Conservation (phyloP, 1,140 invertebrate species). For the Drosophila gunungcola region DNA sequence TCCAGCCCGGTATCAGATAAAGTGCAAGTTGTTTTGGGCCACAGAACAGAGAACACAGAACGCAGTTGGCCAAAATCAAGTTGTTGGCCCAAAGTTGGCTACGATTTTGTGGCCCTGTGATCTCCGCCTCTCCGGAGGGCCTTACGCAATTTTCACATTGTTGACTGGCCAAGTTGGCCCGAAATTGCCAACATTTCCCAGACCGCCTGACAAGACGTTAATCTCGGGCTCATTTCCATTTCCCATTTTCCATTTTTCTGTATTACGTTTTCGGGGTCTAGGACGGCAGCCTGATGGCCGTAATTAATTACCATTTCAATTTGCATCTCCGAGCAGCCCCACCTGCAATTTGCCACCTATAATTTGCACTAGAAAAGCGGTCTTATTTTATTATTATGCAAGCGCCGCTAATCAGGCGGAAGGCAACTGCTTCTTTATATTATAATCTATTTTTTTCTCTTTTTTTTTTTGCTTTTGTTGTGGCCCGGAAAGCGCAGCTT, state of each 20-base stretch:
- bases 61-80: slow-evolving; percentile 33
- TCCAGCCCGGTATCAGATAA: slow-evolving; percentile 19
- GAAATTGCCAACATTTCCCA: slow-evolving; percentile 69
- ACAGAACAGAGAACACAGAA: slow-evolving; percentile 4
- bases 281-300: slow-evolving; percentile 75
- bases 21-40: slow-evolving; percentile 24
- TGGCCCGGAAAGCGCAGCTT: slow-evolving; percentile 45
- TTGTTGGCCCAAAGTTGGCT: slow-evolving; percentile 18
- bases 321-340: slow-evolving; percentile 65
- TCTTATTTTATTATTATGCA: slow-evolving; percentile 56
- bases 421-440: slow-evolving; percentile 19
- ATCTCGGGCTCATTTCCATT: slow-evolving; percentile 39
- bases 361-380: slow-evolving; percentile 48
- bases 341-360: slow-evolving; percentile 70
- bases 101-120: slow-evolving; percentile 8
- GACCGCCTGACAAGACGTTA: slow-evolving; percentile 36
- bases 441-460: not conserved
- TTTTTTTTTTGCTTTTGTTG: slow-evolving; percentile 6
- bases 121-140: not conserved
- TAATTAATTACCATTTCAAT: slow-evolving; percentile 83
- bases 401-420: slow-evolving; percentile 53
- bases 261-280: slow-evolving; percentile 69
- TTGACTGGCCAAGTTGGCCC: slow-evolving; percentile 50
- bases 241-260: slow-evolving; percentile 18
- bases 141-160: slow-evolving; percentile 59